Evolutionary conservation across 2,888 invertebrate species (phyloP).

Genomic region (Nyleta sp.): DNA sequence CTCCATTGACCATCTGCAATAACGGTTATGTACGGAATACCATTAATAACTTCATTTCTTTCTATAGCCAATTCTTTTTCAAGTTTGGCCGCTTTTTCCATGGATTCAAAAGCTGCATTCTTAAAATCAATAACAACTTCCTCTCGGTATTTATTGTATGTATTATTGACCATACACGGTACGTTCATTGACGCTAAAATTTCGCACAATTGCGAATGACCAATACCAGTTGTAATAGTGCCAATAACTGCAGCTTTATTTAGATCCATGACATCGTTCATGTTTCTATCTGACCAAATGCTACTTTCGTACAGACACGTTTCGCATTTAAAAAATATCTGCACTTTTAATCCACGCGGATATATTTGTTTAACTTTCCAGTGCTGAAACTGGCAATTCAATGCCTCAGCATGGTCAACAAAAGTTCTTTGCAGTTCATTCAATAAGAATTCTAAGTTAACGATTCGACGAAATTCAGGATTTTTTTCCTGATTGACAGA

Average conservation of each 20-base stretch:
- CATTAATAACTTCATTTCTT: constrained; percentile 33
- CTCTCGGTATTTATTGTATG: constrained; percentile 24
- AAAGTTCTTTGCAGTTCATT: constrained; percentile 8
- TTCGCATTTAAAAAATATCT: constrained; percentile 19
- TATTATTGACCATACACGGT: constrained; percentile 22
- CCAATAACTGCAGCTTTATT: constrained; percentile 11
- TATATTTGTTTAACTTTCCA: constrained; percentile 4
- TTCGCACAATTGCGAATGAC: constrained; percentile 7
- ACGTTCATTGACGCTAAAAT: constrained; percentile 5
- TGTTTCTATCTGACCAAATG: constrained; percentile 49
- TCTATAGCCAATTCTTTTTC: constrained; percentile 46
- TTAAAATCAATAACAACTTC: background rate
- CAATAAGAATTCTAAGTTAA: background rate
- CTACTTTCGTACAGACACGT: constrained; percentile 18
- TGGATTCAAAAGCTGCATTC: constrained; percentile 14
- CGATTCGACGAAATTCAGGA: constrained; percentile 1
- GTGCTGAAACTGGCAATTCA: constrained; percentile 7
- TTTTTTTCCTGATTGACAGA: background rate
- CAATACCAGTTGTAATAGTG: constrained; percentile 2
- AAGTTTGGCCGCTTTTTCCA: constrained; percentile 31
- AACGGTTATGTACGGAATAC: constrained; percentile 20
- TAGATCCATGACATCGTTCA: background rate
- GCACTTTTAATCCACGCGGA: background rate
- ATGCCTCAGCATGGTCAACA: background rate
- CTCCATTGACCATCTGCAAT: constrained; percentile 58